Percentiles rank a stretch among this genome's conserved stretches.
These are phyloP conservation scores for Agonopterix subpropinquella DNA, from an alignment of 2,888 invertebrate genomes.

Conservation along the genomic window DNA sequence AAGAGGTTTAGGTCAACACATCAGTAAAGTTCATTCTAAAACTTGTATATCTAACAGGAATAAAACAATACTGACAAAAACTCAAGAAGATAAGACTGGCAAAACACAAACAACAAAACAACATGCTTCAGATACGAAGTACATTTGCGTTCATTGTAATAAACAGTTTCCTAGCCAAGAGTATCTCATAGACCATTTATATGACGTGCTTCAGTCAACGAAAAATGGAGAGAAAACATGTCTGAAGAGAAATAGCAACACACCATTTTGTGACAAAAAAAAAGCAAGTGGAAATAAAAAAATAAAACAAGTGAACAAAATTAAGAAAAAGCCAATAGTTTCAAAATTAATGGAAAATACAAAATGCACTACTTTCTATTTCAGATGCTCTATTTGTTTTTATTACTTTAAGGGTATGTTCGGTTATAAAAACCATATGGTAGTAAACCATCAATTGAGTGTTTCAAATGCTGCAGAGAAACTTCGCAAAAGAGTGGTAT, in stretches of 20 bases:
- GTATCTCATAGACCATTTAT: conserved; percentile 50
- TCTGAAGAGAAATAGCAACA: not conserved
- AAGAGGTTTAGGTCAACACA: too few relatives aligned
- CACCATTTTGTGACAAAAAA: not conserved
- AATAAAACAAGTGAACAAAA: not conserved
- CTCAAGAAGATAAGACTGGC: not conserved
- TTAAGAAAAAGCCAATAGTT: conserved; percentile 4
- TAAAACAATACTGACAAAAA: not conserved
- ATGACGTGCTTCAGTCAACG: conserved; percentile 34
- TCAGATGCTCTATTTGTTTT: conserved; percentile 30
- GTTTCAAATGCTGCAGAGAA: conserved; percentile 13
- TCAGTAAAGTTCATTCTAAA: too few relatives aligned
- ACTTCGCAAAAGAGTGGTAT: not conserved
- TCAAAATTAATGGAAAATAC: not conserved
- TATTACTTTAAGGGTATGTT: conserved; percentile 20
- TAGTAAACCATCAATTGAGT: conserved; percentile 12
- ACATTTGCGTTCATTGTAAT: conserved; percentile 46
- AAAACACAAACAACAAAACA: conserved; percentile 6
- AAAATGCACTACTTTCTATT: conserved; percentile 5
- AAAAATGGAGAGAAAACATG: conserved; percentile 5
- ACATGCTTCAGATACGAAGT: conserved; percentile 9
- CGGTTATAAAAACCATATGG: conserved; percentile 25
- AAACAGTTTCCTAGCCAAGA: conserved; percentile 32
- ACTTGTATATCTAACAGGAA: not conserved
- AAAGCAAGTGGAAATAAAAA: not conserved